Evolutionary conservation across 2,113 vertebrate genomes (phyloP).

Genomic region (Solea senegalensis): DNA sequence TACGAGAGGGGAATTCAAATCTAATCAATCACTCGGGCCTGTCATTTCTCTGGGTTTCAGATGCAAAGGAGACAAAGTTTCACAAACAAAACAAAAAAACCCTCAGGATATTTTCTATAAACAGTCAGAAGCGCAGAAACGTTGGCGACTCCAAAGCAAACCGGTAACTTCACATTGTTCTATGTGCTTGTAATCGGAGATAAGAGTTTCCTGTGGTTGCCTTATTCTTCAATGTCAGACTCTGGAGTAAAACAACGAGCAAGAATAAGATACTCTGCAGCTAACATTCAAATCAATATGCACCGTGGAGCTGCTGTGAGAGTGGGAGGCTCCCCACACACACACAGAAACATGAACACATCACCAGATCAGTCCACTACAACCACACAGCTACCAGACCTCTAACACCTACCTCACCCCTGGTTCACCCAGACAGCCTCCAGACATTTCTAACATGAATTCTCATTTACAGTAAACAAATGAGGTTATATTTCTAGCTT

Average conservation of each 20-base stretch:
- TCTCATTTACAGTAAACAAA: conserved; percentile 59
- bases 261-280: conserved; percentile 37
- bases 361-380: conserved; percentile 25
- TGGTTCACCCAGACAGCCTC: conserved; percentile 52
- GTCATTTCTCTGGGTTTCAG: conserved; percentile 18
- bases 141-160: conserved; percentile 30
- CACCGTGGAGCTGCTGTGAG: conserved; percentile 23
- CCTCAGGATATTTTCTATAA: conserved; percentile 42
- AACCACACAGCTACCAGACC: conserved; percentile 15
- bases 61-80: conserved; percentile 28
- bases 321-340: conserved; percentile 57
- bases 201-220: conserved; percentile 17
- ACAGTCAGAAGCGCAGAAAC: conserved; percentile 33
- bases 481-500: conserved; percentile 50
- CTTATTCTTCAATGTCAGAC: conserved; percentile 24
- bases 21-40: conserved; percentile 54
- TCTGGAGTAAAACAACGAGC: conserved; percentile 38
- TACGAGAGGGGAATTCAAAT: conserved; percentile 43
- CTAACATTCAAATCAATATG: conserved; percentile 62
- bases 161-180: conserved; percentile 16
- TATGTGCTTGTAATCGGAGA: conserved; percentile 22
- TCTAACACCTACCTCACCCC: conserved; percentile 40
- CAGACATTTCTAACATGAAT: conserved; percentile 52
- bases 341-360: conserved; percentile 11
- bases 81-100: conserved; percentile 11